Evolutionary conservation across 2,113 vertebrate species (phyloP).

Genomic region (Carassius auratus): DNA sequence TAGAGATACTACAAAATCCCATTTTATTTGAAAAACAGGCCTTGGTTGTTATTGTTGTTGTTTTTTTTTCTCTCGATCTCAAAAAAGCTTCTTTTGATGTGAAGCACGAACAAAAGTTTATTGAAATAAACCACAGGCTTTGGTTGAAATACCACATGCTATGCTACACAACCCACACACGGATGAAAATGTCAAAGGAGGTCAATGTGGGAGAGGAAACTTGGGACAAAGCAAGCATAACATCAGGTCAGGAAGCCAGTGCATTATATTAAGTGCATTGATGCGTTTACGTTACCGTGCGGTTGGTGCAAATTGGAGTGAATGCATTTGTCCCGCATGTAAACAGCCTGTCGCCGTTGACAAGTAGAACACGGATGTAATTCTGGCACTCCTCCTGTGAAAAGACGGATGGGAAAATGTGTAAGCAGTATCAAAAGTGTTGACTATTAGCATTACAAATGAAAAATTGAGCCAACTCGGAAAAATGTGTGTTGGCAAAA

Average conservation of each 20-base stretch:
- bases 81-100: conserved; percentile 20
- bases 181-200: conserved; percentile 13
- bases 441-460: background rate
- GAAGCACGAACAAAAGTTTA: conserved; percentile 19
- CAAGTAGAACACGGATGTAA: conserved; percentile 94
- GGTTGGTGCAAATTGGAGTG: conserved; percentile 95
- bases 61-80: conserved; percentile 3
- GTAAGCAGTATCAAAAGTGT: background rate
- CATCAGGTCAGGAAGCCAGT: background rate
- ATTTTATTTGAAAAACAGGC: background rate
- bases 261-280: background rate
- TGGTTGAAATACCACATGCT: conserved; percentile 39
- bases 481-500: background rate
- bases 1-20: background rate
- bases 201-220: conserved; percentile 26
- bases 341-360: conserved; percentile 89
- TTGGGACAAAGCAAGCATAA: background rate
- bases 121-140: conserved; percentile 36
- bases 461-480: background rate
- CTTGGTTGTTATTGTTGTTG: background rate
- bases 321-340: conserved; percentile 96
- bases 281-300: conserved; percentile 79
- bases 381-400: conserved; percentile 97
- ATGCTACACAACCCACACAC: conserved; percentile 31
- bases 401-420: conserved; percentile 34